A percentile compares a stretch with the other conserved stretches of the same genome.
phyloP scores from a whole-genome alignment of 2,888 invertebrate genomes.

The Epinotia brunnichana region DNA sequence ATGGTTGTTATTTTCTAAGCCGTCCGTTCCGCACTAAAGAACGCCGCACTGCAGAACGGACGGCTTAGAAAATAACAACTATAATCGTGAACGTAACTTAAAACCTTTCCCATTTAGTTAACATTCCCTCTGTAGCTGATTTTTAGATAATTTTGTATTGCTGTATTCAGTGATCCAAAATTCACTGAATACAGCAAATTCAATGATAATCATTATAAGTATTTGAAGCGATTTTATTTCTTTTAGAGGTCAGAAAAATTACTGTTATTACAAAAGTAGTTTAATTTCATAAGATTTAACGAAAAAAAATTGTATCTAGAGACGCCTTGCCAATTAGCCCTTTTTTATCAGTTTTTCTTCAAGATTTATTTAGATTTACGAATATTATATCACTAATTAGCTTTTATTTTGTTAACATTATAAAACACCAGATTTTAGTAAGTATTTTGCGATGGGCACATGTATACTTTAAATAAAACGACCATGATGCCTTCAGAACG shows the following conservation, averaged over 20 bases:
- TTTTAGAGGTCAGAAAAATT: neutral
- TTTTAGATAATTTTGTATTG: too few species aligned
- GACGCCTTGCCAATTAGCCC: too few species aligned
- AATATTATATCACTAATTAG: neutral
- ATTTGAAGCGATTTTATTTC: too few species aligned
- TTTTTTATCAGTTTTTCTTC: too few species aligned
- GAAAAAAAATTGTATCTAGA: neutral
- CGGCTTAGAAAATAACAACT: too few species aligned
- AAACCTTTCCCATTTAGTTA: neutral
- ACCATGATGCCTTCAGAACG: constrained; percentile 62
- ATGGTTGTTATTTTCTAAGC: too few species aligned
- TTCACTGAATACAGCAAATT: too few species aligned
- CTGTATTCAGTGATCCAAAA: too few species aligned
- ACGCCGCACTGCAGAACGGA: too few species aligned
- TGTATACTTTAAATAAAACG: constrained; percentile 17
- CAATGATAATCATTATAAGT: neutral
- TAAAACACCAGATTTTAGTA: neutral
- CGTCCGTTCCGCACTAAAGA: too few species aligned
- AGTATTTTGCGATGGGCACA: neutral
- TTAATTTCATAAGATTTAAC: neutral
- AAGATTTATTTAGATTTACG: too few species aligned
- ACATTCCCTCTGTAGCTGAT: too few species aligned
- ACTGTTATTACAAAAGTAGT: neutral
- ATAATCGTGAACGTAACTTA: constrained; percentile 3
- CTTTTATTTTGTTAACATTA: neutral